These are phyloP conservation scores for Lithobius niger DNA, from an alignment of 1,140 invertebrate genomes.

Conservation along the genomic window DNA sequence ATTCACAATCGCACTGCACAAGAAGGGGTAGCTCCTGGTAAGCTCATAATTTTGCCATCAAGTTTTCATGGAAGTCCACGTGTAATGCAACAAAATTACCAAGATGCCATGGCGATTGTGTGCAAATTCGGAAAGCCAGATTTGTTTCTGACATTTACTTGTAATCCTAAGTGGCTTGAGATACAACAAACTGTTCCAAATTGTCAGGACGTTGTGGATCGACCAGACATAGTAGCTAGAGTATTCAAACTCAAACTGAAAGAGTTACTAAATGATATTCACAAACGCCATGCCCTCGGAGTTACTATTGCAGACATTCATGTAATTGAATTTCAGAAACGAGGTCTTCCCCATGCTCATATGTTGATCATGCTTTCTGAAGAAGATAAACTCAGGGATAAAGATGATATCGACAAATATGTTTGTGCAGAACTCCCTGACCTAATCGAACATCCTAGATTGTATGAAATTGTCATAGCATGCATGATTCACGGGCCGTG, in stretches of 20 bases:
- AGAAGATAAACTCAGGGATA: slow-evolving; percentile 15
- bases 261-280: slow-evolving; percentile 19
- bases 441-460: slow-evolving; percentile 2
- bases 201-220: slow-evolving; percentile 16
- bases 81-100: slow-evolving; percentile 22
- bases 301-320: slow-evolving; percentile 15
- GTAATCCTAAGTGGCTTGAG: slow-evolving; percentile 19
- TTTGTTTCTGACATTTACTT: slow-evolving; percentile 22
- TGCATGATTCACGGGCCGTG: slow-evolving; percentile 18
- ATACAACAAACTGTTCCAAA: slow-evolving; percentile 17
- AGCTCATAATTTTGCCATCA: slow-evolving; percentile 24
- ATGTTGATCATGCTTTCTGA: slow-evolving; percentile 21
- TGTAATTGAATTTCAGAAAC: slow-evolving; percentile 28
- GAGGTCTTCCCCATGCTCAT: slow-evolving; percentile 31
- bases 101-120: slow-evolving; percentile 30
- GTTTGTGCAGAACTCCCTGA: slow-evolving; percentile 20
- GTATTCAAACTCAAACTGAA: slow-evolving; percentile 23
- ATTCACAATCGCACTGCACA: no score
- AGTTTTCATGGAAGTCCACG: slow-evolving; percentile 20
- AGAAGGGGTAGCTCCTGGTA: no score
- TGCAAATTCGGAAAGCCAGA: slow-evolving; percentile 20
- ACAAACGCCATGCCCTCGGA: slow-evolving; percentile 19
- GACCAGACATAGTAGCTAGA: slow-evolving; percentile 21
- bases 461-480: slow-evolving; percentile 1
- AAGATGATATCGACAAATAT: slow-evolving; percentile 18